Evolutionary conservation across 1,140 invertebrate species (phyloP).

Genomic region (Drosophila setifemur): DNA sequence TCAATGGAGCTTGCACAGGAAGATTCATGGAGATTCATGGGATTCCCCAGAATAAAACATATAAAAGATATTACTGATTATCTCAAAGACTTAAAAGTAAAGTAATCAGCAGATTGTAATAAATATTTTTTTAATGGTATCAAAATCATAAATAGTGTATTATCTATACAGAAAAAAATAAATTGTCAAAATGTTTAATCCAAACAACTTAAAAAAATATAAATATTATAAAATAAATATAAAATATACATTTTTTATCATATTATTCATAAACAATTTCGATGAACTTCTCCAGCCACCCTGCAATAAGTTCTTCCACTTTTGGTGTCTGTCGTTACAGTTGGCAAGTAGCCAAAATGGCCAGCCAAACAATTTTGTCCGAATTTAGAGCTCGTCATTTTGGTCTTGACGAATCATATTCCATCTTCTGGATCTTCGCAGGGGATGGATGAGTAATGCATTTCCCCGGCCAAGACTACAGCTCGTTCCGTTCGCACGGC

Average conservation of each 20-base stretch:
- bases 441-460: slow-evolving; percentile 46
- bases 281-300: background rate
- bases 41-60: too few relatives aligned
- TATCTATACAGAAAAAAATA: too few relatives aligned
- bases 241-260: too few relatives aligned
- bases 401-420: background rate
- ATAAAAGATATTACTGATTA: too few relatives aligned
- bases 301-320: slow-evolving; percentile 6
- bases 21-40: too few relatives aligned
- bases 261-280: background rate
- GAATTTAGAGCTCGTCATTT: slow-evolving; percentile 14
- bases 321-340: slow-evolving; percentile 20
- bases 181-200: too few relatives aligned
- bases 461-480: slow-evolving; percentile 9
- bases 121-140: too few relatives aligned
- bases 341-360: slow-evolving; percentile 41
- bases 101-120: too few relatives aligned
- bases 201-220: too few relatives aligned
- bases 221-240: too few relatives aligned
- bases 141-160: too few relatives aligned
- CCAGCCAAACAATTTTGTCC: slow-evolving; percentile 18
- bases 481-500: slow-evolving; percentile 1
- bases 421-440: slow-evolving; percentile 9
- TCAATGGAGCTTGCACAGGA: background rate
- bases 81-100: too few relatives aligned